Percentiles rank a stretch among this genome's conserved stretches.
Evolutionary conservation across 2,888 invertebrate genomes (phyloP).

Genomic region (Dicyrtoma fusca): DNA sequence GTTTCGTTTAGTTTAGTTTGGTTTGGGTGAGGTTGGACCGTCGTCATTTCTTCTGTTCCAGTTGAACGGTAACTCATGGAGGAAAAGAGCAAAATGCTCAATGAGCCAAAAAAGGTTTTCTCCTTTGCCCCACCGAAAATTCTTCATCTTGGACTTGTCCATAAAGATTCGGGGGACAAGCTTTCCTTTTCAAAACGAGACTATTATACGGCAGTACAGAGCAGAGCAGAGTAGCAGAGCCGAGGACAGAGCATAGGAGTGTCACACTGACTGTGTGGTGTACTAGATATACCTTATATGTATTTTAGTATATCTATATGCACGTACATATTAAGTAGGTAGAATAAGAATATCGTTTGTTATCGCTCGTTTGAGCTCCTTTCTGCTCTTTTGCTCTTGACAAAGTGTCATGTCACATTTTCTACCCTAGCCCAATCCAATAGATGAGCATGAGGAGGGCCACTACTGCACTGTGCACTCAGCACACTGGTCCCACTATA

Average conservation of each 20-base stretch:
- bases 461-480: no score
- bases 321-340: not conserved
- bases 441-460: no score
- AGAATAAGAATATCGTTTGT: not conserved
- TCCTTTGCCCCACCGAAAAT: constrained; percentile 24
- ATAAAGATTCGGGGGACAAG: constrained; percentile 16
- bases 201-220: no score
- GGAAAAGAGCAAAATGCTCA: constrained; percentile 30
- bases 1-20: no score
- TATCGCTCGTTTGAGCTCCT: constrained; percentile 15
- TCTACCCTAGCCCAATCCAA: not conserved
- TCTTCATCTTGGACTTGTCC: constrained; percentile 14
- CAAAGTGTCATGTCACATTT: constrained; percentile 32
- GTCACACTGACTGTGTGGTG: no score
- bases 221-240: no score
- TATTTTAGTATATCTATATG: no score
- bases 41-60: constrained; percentile 18
- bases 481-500: not conserved
- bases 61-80: constrained; percentile 22
- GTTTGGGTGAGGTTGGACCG: not conserved
- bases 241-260: no score
- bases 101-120: constrained; percentile 29
- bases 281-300: no score
- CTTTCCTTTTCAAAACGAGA: constrained; percentile 1
- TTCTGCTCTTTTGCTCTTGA: constrained; percentile 28